Base-by-base conservation (phyloP, 2,888 invertebrate species). In the Plagiodera versicolora region DNA sequence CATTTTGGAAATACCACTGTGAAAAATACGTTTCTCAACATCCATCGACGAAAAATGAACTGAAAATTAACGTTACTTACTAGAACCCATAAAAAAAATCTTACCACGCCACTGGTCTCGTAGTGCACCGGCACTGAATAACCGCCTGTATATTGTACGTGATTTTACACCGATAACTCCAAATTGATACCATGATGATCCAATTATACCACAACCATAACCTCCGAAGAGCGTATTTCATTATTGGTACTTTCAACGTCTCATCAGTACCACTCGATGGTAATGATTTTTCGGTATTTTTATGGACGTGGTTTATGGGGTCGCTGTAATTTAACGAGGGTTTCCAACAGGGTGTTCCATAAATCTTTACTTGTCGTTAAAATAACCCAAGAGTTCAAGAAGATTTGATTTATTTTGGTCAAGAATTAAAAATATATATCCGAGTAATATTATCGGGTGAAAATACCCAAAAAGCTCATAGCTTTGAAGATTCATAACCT, bases 111-210 rank as follows among this genome's bases (percentile, higher is more conserved):
- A 14, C n/a, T 39, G 39, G n/a, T 6, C 14, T 39, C 18, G n/a
- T 20, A 20, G 47, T 20, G 19, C 51, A 61, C 52, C 61, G 48
- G 51, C 39, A 55, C 28, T 49, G 66, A 64, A 67, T 63, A 65
- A 54, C 50, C 58, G 61, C 61, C 61, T 61, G 61, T 57, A 70
- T 72, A 72, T 59, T 62, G 64, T 76, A 79, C 78, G 79, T 78
- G 79, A 78, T 79, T 74, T 76, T 74, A 72, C 73, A 74, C 72
- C 73, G 77, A 77, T 77, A 77, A 75, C 70, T 74, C 72, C 72
- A 77, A 78, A 79, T 79, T 78, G 77, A 78, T 78, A 78, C 76
- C 76, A 75, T 75, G 77, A 75, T 74, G 74, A 71, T 74, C 75
- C 75, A 77, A 77, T 77, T 77, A 76, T 70, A 61, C 53, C 14